Evolutionary conservation across 1,140 invertebrate genomes (phyloP).

Genomic region (silkworm (Bombyx mori)): DNA sequence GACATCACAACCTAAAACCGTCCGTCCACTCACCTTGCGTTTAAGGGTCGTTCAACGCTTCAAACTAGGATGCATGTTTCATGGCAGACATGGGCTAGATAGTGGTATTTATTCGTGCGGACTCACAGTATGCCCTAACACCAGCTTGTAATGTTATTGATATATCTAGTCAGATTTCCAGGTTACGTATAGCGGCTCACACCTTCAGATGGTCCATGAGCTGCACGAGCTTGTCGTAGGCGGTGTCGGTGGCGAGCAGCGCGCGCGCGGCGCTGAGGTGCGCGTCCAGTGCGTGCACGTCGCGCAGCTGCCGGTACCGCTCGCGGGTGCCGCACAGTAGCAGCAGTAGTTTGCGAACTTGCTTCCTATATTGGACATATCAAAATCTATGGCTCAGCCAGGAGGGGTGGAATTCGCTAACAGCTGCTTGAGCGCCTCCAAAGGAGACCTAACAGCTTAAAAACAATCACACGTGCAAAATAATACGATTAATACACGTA

Average conservation of each 20-base stretch:
- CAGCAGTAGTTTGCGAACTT: conserved; percentile 91
- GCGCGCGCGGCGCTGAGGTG: conserved; percentile 79
- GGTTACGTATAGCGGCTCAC: not conserved
- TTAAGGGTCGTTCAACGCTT: too few species aligned
- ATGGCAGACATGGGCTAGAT: too few species aligned
- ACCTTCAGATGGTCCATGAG: conserved; percentile 94
- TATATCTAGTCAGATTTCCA: too few species aligned
- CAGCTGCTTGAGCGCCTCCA: too few species aligned
- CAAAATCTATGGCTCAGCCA: too few species aligned
- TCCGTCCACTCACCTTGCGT: too few species aligned
- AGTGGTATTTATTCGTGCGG: too few species aligned
- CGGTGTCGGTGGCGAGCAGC: conserved; percentile 72
- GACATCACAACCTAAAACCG: too few species aligned
- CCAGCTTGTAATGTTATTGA: too few species aligned
- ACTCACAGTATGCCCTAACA: too few species aligned
- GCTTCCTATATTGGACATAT: conserved; percentile 51
- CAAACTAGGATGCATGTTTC: too few species aligned
- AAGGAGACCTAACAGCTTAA: not conserved
- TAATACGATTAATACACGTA: not conserved
- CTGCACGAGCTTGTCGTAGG: conserved; percentile 92
- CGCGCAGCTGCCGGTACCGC: conserved; percentile 92
- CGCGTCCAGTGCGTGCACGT: conserved; percentile 90
- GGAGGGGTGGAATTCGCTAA: too few species aligned
- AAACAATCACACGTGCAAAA: conserved; percentile 1
- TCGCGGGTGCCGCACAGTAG: conserved; percentile 97